phyloP scores from a whole-genome alignment of 2,113 vertebrate genomes.

The Diglossa brunneiventris region DNA sequence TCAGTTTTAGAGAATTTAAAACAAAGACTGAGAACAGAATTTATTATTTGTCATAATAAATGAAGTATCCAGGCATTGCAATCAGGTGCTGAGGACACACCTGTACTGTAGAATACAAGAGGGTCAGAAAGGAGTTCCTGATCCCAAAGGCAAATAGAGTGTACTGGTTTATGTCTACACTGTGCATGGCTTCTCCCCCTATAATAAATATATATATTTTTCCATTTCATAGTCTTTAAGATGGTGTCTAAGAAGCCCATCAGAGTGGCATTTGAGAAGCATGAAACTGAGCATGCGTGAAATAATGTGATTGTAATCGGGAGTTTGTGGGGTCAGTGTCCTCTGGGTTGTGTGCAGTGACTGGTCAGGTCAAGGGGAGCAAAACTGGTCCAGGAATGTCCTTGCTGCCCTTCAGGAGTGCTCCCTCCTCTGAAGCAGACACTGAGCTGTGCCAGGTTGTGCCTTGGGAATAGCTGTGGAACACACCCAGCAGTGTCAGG shows the following conservation, averaged over 20 bases:
- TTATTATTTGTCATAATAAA: background rate
- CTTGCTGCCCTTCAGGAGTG: background rate
- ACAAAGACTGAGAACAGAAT: background rate
- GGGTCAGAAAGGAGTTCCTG: background rate
- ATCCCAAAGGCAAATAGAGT: background rate
- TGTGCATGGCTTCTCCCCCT: background rate
- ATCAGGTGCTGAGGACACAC: background rate
- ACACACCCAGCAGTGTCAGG: fast-evolving
- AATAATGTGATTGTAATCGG: background rate
- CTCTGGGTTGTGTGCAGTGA: background rate
- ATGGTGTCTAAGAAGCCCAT: background rate
- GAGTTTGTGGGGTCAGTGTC: background rate
- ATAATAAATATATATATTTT: background rate
- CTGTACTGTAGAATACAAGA: background rate
- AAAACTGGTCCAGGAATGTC: background rate
- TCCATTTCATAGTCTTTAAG: background rate
- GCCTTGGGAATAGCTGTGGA: background rate
- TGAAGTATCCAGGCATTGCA: background rate
- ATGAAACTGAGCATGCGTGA: fast-evolving
- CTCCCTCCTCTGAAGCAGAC: background rate
- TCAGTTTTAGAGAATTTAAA: background rate
- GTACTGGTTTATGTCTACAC: background rate
- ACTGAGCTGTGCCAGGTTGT: background rate
- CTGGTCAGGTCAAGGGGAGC: background rate
- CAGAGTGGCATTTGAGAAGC: background rate